A percentile compares a stretch with the other conserved stretches of the same genome.
Conservation (phyloP, 2,113 vertebrate species). For the Lampris megalopsis region DNA sequence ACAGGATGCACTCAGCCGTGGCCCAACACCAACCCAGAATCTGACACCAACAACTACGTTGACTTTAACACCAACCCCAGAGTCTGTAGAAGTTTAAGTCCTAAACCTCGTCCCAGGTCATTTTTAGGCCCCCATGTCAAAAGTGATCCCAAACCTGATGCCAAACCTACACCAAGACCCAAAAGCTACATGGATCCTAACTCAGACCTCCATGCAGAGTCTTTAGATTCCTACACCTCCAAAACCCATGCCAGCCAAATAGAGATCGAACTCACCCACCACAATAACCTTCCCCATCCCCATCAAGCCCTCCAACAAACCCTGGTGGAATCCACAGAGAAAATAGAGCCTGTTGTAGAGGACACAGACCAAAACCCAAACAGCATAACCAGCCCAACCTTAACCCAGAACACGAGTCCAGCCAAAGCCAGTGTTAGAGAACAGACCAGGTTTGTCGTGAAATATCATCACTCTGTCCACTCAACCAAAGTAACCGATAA, state of each 20-base stretch:
- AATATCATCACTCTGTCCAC: conserved; percentile 6
- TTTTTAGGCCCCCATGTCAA: conserved; percentile 31
- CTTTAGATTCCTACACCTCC: not conserved
- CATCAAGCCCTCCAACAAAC: conserved; percentile 12
- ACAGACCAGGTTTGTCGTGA: not conserved
- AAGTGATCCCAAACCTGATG: conserved; percentile 14
- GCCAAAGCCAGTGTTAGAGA: conserved; percentile 11
- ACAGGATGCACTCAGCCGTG: conserved; percentile 66
- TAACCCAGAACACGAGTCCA: conserved; percentile 8
- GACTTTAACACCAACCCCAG: conserved; percentile 31
- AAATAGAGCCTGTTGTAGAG: conserved; percentile 50
- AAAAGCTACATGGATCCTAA: conserved; percentile 43
- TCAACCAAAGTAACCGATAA: not conserved
- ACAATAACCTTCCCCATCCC: conserved; percentile 6
- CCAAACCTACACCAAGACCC: conserved; percentile 28
- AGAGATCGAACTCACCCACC: not conserved
- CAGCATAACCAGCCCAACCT: conserved; percentile 14
- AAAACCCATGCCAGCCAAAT: not conserved
- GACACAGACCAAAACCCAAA: conserved; percentile 32
- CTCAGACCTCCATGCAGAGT: conserved; percentile 6
- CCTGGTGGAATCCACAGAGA: conserved; percentile 12
- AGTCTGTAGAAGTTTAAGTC: conserved; percentile 22
- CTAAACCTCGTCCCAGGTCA: conserved; percentile 46
- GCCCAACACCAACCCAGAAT: conserved; percentile 7
- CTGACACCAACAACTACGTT: not conserved